Base-by-base conservation (phyloP, 2,113 vertebrate genomes). In the Gymnocephalus cernua region DNA sequence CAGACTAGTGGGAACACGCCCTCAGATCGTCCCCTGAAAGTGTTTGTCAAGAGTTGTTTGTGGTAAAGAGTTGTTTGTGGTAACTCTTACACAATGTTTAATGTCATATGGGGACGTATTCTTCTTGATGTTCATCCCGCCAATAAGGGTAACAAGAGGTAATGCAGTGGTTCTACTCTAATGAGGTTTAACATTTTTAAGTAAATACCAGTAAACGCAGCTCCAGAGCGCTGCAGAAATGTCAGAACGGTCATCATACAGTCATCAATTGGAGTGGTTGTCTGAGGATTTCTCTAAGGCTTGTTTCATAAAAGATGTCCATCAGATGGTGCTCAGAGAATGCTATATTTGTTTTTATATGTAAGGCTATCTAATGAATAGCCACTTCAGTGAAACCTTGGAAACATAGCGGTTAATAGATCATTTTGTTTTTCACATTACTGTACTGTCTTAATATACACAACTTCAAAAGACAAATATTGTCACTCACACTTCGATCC, bases 391-490 rank as follows among this genome's bases (percentile, higher is more conserved):
- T 74, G 83, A 41, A 75, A 75, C 67, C 57, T 82, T 27, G 19
- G 38, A 80, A 68, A 74, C 79, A 72, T 82, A 14, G 19, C n/a
- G 63, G 58, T 79, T 59, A 81, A 64, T 23, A 69, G 56, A 72
- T 75, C 14, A 8, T 68, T 64, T 82, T 67, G 50, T 83, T 81
- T 86, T 89, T 91, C 88, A 89, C 87, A 90, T 90, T 83, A 65
- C 74, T 81, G 64, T 69, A 75, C 83, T 73, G 50, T 73, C 69
- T 70, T 82, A 78, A 85, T 85, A 75, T 85, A 82, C 88, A 91
- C 65, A 84, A 79, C 63, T 76, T 89, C 78, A 85, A 74, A 76
- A 78, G 86, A 90, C 89, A 92, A 91, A 93, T 89, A 89, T 59
- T 61, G 73, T 74, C 58, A 77, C 79, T 82, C 68, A 86, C 72